phyloP scores from a whole-genome alignment of 2,888 invertebrate genomes.

The Torymus texanus region DNA sequence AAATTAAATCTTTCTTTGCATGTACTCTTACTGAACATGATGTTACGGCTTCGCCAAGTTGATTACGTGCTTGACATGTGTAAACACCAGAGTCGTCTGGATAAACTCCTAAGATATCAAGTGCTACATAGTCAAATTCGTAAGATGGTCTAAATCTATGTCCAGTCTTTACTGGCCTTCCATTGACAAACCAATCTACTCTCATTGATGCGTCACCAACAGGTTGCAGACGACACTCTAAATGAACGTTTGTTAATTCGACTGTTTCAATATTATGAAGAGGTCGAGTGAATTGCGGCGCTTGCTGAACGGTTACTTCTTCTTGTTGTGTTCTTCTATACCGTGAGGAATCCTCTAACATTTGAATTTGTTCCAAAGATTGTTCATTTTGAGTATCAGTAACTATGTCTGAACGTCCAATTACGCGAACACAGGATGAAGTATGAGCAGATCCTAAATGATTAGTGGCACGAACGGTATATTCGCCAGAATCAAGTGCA shows the following conservation, averaged over 20 bases:
- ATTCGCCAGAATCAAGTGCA: slow-evolving; percentile 96
- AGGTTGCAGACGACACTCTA: slow-evolving; percentile 93
- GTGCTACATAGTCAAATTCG: slow-evolving; percentile 97
- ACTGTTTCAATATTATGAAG: slow-evolving; percentile 92
- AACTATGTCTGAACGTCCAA: slow-evolving; percentile 87
- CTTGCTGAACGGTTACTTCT: slow-evolving; percentile 89
- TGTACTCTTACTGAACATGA: slow-evolving; percentile 92
- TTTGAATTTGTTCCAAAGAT: slow-evolving; percentile 93
- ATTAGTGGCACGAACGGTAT: slow-evolving; percentile 94
- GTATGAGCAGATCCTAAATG: slow-evolving; percentile 95
- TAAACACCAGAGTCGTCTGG: slow-evolving; percentile 98
- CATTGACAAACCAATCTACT: slow-evolving; percentile 98
- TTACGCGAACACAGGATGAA: slow-evolving; percentile 87
- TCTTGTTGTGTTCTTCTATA: slow-evolving; percentile 84
- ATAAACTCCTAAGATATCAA: slow-evolving; percentile 96
- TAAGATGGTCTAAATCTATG: slow-evolving; percentile 96
- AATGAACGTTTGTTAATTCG: slow-evolving; percentile 93
- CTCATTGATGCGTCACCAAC: slow-evolving; percentile 94
- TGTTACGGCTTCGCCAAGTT: slow-evolving; percentile 94
- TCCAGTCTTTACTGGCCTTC: slow-evolving; percentile 92
- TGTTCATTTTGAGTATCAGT: slow-evolving; percentile 95
- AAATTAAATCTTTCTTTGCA: slow-evolving; percentile 90
- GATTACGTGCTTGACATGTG: slow-evolving; percentile 95
- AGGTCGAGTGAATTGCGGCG: slow-evolving; percentile 91
- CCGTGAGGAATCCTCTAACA: slow-evolving; percentile 86